phyloP scores from a whole-genome alignment of 2,888 invertebrate species.

The Epinotia nisella region DNA sequence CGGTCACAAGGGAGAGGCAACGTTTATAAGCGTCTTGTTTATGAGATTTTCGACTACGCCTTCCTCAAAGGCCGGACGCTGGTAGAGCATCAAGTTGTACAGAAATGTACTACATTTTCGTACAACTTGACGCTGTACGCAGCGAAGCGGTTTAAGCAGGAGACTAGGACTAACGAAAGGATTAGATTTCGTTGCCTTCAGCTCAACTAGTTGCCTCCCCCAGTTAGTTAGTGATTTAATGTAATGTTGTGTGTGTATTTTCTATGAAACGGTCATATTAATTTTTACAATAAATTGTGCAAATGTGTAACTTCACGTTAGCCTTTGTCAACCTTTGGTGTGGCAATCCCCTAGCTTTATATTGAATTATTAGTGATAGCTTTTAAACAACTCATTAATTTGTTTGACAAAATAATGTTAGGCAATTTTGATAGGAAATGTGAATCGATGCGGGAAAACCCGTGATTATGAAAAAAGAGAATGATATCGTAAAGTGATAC shows the following conservation, averaged over 20 bases:
- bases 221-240: neutral
- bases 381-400: neutral
- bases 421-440: neutral
- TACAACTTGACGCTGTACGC: too few species aligned
- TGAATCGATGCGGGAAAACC: neutral
- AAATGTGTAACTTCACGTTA: neutral
- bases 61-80: neutral
- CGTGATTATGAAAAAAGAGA: neutral
- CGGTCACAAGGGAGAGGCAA: conserved; percentile 5
- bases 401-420: neutral
- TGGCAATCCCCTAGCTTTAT: neutral
- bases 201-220: neutral
- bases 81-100: too few species aligned
- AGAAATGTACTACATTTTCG: too few species aligned
- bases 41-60: neutral
- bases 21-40: neutral
- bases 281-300: neutral
- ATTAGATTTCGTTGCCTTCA: neutral
- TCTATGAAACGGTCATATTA: neutral
- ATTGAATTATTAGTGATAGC: neutral
- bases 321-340: too few species aligned
- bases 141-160: neutral
- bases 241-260: too few species aligned
- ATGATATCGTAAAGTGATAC: conserved; percentile 47
- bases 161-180: too few species aligned